These are phyloP conservation scores for Phymorhynchus buccinoides DNA, from an alignment of 1,140 invertebrate species.

Conservation along the genomic window DNA sequence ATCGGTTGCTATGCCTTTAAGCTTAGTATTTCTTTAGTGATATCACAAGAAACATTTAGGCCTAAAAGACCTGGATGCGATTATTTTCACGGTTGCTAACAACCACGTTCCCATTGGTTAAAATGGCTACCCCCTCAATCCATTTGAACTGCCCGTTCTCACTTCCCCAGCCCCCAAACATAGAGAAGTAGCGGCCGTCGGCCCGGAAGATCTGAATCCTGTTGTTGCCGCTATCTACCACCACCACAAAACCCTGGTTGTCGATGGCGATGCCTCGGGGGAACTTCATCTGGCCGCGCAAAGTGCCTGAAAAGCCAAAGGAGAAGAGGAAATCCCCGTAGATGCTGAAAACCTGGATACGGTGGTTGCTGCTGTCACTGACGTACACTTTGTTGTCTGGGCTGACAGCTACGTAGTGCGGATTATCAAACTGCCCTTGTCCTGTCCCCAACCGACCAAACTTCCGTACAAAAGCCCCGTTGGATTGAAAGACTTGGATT, in stretches of 20 bases:
- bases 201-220: conserved; percentile 93
- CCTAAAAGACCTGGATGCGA: conserved; percentile 90
- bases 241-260: conserved; percentile 96
- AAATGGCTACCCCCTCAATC: conserved; percentile 94
- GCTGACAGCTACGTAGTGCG: conserved; percentile 67
- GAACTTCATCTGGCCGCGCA: conserved; percentile 86
- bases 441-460: conserved; percentile 92
- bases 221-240: conserved; percentile 98
- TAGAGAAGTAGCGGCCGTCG: conserved; percentile 75
- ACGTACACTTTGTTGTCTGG: conserved; percentile 66
- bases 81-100: conserved; percentile 98
- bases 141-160: conserved; percentile 97
- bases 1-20: no score
- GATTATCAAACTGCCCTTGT: conserved; percentile 76
- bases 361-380: conserved; percentile 69
- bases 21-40: no score
- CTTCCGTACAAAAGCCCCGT: conserved; percentile 97
- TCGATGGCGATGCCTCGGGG: conserved; percentile 99
- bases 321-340: conserved; percentile 67
- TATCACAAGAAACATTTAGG: no score
- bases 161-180: conserved; percentile 96
- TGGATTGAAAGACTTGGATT: conserved; percentile 96
- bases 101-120: conserved; percentile 92
- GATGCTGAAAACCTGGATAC: conserved; percentile 69
- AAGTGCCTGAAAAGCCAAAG: conserved; percentile 65